Evolutionary conservation across 2,888 invertebrate genomes (phyloP), one percentile per base, ranked within the genome.

Genomic region (Synergus itoensis): DNA sequence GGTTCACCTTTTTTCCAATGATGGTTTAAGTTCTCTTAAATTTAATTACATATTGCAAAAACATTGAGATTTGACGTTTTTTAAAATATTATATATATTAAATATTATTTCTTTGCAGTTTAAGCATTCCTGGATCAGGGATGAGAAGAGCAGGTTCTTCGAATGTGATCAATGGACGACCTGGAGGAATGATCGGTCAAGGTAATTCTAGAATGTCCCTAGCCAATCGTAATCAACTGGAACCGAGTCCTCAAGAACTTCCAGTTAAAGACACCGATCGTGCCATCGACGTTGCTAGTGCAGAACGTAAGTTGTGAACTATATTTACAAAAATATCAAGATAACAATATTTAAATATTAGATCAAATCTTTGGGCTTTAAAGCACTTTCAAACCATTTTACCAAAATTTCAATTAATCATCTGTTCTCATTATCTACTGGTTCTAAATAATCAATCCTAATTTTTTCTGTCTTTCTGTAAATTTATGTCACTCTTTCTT

Each of bases 281-380:
- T 82, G 87, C 89, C 69, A 90, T 92, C 76, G 93, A 94, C 87
- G 91, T 93, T 81, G 90, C 93, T 80, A 93, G 92, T 87, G 93
- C 93, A 77, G 93, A 94, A 87, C 88, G 94, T 94, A 91, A 93
- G 93, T 91, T 77, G 0, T 14, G 48, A 28, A 28, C 18, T 14
- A 21, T 41, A 1, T 18, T 57, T 9, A 9, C 8, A 18, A 4
- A 7, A 14, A 62, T 28, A 1, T 28, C 0, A 57, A 62, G 62
- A 28, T 62, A 21, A 21, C 4, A 62, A 7, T 28, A 12, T 62
- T 28, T 4, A 14, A 62, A 11, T 18, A 62, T 57, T 57, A 11
- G 7, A 18, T 57, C 18, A 18, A 57, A 18, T 18, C 18, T 57
- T 53, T 57, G 11, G 18, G 57, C 9, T 57, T 18, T 11, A 9